Percentiles rank a stretch among this genome's conserved stretches.
Evolutionary conservation across 2,113 vertebrate genomes (phyloP).

Genomic region (Oenanthe melanoleuca): DNA sequence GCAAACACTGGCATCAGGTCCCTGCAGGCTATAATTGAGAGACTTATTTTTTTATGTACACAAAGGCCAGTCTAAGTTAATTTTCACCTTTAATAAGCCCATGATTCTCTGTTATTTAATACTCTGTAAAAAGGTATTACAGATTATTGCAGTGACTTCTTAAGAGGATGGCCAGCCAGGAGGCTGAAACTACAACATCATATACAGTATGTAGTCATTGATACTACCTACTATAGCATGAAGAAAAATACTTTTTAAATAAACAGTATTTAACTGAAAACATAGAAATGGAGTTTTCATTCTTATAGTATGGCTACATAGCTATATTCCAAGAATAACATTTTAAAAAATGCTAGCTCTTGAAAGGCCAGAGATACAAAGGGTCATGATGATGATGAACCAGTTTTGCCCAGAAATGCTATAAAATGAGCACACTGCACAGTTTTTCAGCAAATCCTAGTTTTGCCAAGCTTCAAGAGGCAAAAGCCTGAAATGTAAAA

Average conservation of each 20-base stretch:
- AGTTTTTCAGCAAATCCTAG: constrained; percentile 72
- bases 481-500: constrained; percentile 72
- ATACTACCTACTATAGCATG: constrained; percentile 56
- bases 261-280: constrained; percentile 55
- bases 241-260: constrained; percentile 63
- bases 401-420: constrained; percentile 71
- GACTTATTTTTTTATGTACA: neutral
- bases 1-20: neutral
- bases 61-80: constrained; percentile 17
- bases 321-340: constrained; percentile 57
- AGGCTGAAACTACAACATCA: constrained; percentile 47
- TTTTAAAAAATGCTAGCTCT: constrained; percentile 65
- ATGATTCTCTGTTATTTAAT: constrained; percentile 58
- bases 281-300: constrained; percentile 15
- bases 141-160: constrained; percentile 65
- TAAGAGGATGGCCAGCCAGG: constrained; percentile 43
- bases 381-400: constrained; percentile 56
- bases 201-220: constrained; percentile 45
- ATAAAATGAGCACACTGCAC: constrained; percentile 65
- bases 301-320: constrained; percentile 7
- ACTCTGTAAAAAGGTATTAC: constrained; percentile 69
- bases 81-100: constrained; percentile 69
- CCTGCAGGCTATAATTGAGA: neutral
- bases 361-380: constrained; percentile 64
- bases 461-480: constrained; percentile 70